Base-by-base conservation (phyloP, 1,140 invertebrate species). In the Tetraneura akinire region DNA sequence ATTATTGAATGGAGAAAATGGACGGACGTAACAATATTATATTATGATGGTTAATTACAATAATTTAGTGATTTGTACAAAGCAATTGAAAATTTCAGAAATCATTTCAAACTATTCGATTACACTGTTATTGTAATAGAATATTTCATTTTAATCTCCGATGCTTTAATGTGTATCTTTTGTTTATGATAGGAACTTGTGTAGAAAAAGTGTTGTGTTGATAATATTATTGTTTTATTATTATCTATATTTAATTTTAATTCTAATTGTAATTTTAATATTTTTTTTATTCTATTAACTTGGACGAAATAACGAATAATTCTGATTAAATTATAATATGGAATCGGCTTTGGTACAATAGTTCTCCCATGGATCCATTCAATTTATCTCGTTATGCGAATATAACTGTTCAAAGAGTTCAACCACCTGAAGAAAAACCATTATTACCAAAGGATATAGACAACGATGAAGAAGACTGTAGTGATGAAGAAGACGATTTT, bases 331-430 rank as follows among this genome's bases (percentile, higher is more conserved):
- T 68, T 37, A 10, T 68, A 45, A 29, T 45, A 71, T 71, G 68
- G 47, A 71, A 71, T 71, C 18, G 9, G 45, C 3, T 51, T 71
- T 29, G 49, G 18, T 51, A 49, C 26, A 49, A 45, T 51, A 45
- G 51, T 71, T 45, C 62, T 18, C 74, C 26, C 14, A 84, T 84
- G 83, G 84, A 85, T 80, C 82, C 80, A 23, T 84, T 83, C 81
- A 86, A 86, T 82, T 83, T 88, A 66, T 86, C 86, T 47, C 84
- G 87, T 76, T 87, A 87, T 81, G 87, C 87, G 80, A 87, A 88
- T 84, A 87, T 88, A 81, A 88, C 86, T n/a, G 87, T 88, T 80
- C 87, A 88, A 82, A 84, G 86, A 42, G 86, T 88, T 71, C 42
- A 84, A 84, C 71, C 82, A 81, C 74, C 84, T 82, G 68, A 81